A percentile compares a stretch with the other conserved stretches of the same genome.
phyloP scores from a whole-genome alignment of 2,888 invertebrate species.

The Volucella zonaria region DNA sequence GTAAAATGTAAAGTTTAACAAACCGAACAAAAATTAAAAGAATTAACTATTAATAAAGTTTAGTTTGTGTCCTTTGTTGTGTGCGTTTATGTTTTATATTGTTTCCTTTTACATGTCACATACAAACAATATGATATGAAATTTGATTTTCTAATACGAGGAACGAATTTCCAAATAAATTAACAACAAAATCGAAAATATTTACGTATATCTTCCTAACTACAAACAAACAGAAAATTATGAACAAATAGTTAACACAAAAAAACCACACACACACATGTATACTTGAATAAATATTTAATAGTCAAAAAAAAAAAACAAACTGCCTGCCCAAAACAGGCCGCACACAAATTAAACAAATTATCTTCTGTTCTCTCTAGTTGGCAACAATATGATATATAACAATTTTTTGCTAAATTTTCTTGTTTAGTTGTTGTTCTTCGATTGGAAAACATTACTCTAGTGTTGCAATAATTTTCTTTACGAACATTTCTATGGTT shows the following conservation, averaged over 20 bases:
- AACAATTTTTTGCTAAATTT: background rate
- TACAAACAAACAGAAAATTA: background rate
- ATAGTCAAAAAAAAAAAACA: constrained; percentile 20
- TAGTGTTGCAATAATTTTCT: no score
- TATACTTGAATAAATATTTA: constrained; percentile 25
- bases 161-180: no score
- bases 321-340: constrained; percentile 4
- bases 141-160: no score
- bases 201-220: background rate
- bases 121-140: no score
- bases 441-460: no score
- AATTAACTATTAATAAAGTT: background rate
- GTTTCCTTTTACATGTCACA: background rate
- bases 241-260: background rate
- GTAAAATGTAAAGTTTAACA: background rate
- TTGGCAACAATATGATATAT: background rate
- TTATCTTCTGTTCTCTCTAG: background rate
- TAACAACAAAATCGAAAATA: no score
- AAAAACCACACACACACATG: constrained; percentile 26
- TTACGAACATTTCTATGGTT: background rate
- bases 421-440: no score
- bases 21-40: constrained; percentile 2
- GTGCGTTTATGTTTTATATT: constrained; percentile 14
- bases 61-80: background rate
- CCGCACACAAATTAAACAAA: constrained; percentile 2